Conservation (phyloP, 2,888 invertebrate species). For the Cyaniris semiargus region DNA sequence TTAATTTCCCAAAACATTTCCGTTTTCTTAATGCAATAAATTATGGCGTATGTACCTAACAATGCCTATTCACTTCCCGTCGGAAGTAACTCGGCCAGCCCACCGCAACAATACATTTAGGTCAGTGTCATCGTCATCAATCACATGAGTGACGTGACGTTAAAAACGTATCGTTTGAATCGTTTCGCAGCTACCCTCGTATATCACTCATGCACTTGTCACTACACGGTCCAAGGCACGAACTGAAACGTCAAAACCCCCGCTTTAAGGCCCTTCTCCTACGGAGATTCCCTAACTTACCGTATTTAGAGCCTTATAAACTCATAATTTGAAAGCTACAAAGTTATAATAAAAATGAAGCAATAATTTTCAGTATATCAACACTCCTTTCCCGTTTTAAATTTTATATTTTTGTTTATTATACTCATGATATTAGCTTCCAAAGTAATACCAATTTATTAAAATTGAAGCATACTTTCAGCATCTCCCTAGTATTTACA, state of each 20-base stretch:
- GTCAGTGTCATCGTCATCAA: constrained; percentile 65
- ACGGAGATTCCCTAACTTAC: no score
- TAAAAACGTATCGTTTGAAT: constrained; percentile 56
- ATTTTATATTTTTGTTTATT: no score
- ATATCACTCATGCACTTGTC: constrained; percentile 59
- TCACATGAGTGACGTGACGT: constrained; percentile 52
- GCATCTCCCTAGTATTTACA: no score
- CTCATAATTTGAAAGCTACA: no score
- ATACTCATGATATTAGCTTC: no score
- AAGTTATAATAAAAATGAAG: no score
- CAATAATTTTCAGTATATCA: no score
- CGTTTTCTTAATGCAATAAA: not conserved
- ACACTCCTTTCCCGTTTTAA: no score
- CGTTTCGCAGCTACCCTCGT: constrained; percentile 52
- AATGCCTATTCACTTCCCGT: not conserved
- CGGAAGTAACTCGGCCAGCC: not conserved
- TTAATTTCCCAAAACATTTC: not conserved
- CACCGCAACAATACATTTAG: constrained; percentile 37
- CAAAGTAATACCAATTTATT: no score
- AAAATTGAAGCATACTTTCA: no score
- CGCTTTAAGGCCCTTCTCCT: no score
- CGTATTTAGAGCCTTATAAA: no score
- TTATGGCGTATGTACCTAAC: not conserved
- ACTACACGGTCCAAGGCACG: constrained; percentile 42
- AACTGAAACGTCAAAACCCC: not conserved